Evolutionary conservation across 2,888 invertebrate genomes (phyloP).

Genomic region (Pachycephus smyrnensis): DNA sequence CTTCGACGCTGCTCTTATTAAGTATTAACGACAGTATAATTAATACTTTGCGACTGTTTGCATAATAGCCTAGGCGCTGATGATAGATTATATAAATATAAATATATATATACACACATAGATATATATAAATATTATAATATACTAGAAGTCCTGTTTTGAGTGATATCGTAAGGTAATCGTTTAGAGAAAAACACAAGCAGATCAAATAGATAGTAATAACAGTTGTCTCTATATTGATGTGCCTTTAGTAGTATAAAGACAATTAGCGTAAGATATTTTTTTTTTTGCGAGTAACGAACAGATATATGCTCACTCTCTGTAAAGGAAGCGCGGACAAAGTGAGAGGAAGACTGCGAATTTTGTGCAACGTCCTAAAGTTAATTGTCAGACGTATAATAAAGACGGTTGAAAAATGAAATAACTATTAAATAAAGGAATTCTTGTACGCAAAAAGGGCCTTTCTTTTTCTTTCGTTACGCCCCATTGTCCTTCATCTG

Average conservation of each 20-base stretch:
- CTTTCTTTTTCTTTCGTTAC: too few relatives aligned
- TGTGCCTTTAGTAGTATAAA: constrained; percentile 53
- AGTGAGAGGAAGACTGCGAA: constrained; percentile 56
- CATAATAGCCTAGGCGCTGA: neutral
- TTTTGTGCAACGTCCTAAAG: constrained; percentile 39
- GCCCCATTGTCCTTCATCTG: neutral
- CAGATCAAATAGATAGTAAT: constrained; percentile 29
- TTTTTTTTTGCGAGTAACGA: constrained; percentile 5
- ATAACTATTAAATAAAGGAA: constrained; percentile 31
- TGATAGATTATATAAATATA: neutral
- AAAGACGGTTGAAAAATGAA: constrained; percentile 21
- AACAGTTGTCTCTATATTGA: constrained; percentile 40
- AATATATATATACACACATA: neutral
- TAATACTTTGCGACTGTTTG: neutral
- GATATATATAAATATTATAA: neutral
- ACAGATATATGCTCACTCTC: neutral
- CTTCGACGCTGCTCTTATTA: neutral
- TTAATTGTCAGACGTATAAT: neutral
- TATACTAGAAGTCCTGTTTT: constrained; percentile 43
- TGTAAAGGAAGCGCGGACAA: constrained; percentile 12
- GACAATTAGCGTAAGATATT: constrained; percentile 24
- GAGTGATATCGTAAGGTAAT: constrained; percentile 57
- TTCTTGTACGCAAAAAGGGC: constrained; percentile 27
- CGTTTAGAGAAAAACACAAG: constrained; percentile 23
- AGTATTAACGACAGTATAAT: neutral